Conservation (phyloP, 2,113 vertebrate species). For the Lepus americanus region DNA sequence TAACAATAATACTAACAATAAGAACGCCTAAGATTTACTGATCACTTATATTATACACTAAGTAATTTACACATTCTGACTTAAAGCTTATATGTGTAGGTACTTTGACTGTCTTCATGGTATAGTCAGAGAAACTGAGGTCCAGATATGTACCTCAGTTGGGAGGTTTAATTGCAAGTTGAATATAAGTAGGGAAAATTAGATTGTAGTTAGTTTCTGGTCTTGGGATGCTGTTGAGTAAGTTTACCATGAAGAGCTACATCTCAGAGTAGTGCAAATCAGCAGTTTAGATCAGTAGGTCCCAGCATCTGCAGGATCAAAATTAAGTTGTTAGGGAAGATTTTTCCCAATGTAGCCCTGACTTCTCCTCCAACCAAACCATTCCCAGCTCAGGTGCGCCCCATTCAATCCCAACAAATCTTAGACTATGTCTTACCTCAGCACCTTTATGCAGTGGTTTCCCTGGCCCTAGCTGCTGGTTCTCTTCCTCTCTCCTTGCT, state of each 20-base stretch:
- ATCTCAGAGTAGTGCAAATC: background rate
- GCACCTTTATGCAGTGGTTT: background rate
- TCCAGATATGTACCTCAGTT: background rate
- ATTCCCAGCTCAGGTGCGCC: background rate
- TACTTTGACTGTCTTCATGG: background rate
- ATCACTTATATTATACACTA: background rate
- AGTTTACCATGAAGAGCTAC: background rate
- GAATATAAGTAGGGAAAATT: background rate
- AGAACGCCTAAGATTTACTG: background rate
- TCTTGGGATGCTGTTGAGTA: background rate
- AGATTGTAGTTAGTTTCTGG: background rate
- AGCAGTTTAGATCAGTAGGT: background rate
- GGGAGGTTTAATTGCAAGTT: background rate
- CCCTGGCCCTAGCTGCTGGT: background rate
- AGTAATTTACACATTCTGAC: background rate
- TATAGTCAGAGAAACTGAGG: background rate
- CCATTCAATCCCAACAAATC: background rate
- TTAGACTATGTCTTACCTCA: background rate
- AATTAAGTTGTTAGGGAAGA: slow-evolving; percentile 18
- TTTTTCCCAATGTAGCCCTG: background rate
- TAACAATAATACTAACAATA: background rate
- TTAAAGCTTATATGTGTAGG: background rate
- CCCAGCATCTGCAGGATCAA: background rate
- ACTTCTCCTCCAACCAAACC: background rate
- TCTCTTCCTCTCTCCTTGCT: background rate